Percentiles rank a stretch among this genome's conserved stretches.
These are phyloP conservation scores for Andrena camellia DNA, from an alignment of 2,888 invertebrate genomes.

Conservation along the genomic window DNA sequence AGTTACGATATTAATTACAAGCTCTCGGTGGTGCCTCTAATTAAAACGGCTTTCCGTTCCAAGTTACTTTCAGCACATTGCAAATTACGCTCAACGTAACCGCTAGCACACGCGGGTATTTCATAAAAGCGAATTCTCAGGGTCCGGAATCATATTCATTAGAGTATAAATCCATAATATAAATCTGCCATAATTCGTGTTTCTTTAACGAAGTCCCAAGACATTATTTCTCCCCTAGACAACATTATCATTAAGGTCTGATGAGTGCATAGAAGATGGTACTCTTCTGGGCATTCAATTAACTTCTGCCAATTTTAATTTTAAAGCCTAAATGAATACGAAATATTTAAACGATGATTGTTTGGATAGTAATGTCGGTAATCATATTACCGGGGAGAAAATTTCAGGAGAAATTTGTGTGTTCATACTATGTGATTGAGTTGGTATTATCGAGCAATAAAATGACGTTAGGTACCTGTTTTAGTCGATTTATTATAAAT, in stretches of 20 bases:
- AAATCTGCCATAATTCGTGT: background rate
- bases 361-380: too few relatives aligned
- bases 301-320: too few relatives aligned
- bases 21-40: constrained; percentile 19
- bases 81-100: constrained; percentile 9
- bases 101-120: background rate
- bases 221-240: background rate
- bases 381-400: too few relatives aligned
- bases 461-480: too few relatives aligned
- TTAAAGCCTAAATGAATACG: too few relatives aligned
- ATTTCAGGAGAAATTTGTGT: too few relatives aligned
- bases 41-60: constrained; percentile 18
- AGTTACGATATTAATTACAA: constrained; percentile 50
- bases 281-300: too few relatives aligned
- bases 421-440: too few relatives aligned
- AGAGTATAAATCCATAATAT: background rate
- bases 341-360: too few relatives aligned
- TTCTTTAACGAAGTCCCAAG: background rate
- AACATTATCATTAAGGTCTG: background rate
- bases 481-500: too few relatives aligned
- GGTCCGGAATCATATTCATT: background rate
- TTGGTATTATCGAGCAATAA: too few relatives aligned
- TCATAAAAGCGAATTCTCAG: background rate
- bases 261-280: too few relatives aligned
- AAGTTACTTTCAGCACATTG: background rate